phyloP scores from a whole-genome alignment of 2,888 invertebrate species.

The Abrostola triplasia region DNA sequence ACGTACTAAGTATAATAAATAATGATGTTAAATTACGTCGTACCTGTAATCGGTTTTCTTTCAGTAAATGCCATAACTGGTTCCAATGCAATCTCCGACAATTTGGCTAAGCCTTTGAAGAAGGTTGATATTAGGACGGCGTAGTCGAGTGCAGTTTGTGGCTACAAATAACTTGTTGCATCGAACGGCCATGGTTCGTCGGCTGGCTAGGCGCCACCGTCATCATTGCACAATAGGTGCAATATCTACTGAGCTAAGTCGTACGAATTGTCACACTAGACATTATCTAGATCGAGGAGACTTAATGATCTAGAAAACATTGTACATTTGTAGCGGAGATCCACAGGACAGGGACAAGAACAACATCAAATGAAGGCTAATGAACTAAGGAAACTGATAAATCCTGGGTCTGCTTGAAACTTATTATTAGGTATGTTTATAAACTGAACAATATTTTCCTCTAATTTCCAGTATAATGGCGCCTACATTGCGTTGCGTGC shows the following conservation, averaged over 20 bases:
- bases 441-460: background rate
- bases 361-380: too few relatives aligned
- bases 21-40: background rate
- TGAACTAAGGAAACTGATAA: too few relatives aligned
- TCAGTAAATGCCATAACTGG: background rate
- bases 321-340: background rate
- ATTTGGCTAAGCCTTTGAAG: conserved; percentile 17
- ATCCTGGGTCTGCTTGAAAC: too few relatives aligned
- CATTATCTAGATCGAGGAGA: conserved; percentile 29
- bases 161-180: conserved; percentile 69
- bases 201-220: conserved; percentile 74
- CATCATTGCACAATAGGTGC: conserved; percentile 63
- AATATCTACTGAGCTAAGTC: conserved; percentile 37
- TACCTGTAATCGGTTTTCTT: conserved; percentile 1
- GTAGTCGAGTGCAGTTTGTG: conserved; percentile 54
- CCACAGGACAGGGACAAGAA: too few relatives aligned
- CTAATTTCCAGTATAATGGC: conserved; percentile 16
- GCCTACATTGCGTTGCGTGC: conserved; percentile 28
- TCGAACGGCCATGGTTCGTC: conserved; percentile 64
- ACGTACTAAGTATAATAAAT: conserved; percentile 6
- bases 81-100: background rate
- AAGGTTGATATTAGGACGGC: conserved; percentile 39
- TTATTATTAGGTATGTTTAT: too few relatives aligned
- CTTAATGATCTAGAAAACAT: conserved; percentile 18
- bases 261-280: conserved; percentile 30